Evolutionary conservation across 2,113 vertebrate genomes (phyloP).

Genomic region (Cheirogaleus medius): DNA sequence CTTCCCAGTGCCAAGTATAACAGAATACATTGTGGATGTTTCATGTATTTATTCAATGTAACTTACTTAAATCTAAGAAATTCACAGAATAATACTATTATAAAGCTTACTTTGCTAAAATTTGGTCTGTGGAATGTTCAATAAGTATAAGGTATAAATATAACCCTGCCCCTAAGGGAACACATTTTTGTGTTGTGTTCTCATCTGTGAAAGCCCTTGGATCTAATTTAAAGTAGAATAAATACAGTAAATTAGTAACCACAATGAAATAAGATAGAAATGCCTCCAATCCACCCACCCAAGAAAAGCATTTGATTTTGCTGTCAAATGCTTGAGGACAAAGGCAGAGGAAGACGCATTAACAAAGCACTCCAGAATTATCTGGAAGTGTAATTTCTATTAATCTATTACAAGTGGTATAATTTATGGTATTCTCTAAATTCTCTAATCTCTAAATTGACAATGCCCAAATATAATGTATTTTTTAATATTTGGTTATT

Average conservation of each 20-base stretch:
- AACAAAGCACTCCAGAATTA: not conserved
- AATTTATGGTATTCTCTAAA: not conserved
- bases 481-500: not conserved
- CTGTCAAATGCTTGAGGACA: not conserved
- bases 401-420: not conserved
- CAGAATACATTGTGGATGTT: not conserved
- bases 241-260: not conserved
- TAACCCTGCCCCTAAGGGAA: not conserved
- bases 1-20: not conserved
- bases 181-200: not conserved
- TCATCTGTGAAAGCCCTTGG: not conserved
- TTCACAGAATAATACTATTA: not conserved
- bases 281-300: not conserved
- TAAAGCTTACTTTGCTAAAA: not conserved
- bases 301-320: not conserved
- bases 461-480: not conserved
- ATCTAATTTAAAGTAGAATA: not conserved
- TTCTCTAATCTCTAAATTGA: conserved; percentile 4
- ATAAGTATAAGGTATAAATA: not conserved
- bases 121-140: not conserved
- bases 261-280: not conserved
- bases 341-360: not conserved
- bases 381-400: conserved; percentile 25
- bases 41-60: not conserved
- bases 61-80: not conserved